phyloP scores from a whole-genome alignment of 2,888 invertebrate genomes.

The Esperia sulphurella region DNA sequence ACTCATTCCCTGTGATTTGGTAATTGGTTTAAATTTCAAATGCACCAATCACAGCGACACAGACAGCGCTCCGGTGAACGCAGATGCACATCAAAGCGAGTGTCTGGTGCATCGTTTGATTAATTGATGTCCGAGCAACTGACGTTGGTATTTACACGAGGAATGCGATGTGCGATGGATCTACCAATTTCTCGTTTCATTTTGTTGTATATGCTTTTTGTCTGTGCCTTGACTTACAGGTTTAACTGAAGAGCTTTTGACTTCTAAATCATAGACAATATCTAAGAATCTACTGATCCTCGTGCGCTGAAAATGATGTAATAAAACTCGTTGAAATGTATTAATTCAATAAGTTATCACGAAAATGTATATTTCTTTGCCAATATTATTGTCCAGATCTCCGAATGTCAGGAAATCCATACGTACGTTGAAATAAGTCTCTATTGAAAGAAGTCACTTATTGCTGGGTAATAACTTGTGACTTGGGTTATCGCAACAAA shows the following conservation, averaged over 20 bases:
- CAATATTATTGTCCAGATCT: no score
- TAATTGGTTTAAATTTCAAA: conserved; percentile 2
- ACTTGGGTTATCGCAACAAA: no score
- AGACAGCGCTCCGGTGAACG: conserved; percentile 12
- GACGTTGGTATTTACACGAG: conserved; percentile 17
- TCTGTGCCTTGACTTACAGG: neutral
- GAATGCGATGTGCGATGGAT: neutral
- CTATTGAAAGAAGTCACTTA: no score
- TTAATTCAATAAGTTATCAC: no score
- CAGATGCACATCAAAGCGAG: conserved; percentile 24
- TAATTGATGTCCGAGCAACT: conserved; percentile 32
- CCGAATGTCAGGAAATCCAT: no score
- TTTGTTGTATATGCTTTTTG: neutral
- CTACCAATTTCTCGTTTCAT: neutral
- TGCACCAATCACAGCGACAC: conserved; percentile 5
- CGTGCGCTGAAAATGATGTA: no score
- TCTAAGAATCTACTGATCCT: no score
- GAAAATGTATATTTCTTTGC: no score
- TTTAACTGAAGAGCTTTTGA: neutral
- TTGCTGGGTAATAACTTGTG: no score
- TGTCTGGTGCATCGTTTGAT: conserved; percentile 30
- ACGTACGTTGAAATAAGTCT: no score
- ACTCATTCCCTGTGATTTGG: neutral
- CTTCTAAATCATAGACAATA: neutral
- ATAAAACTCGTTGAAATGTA: no score